Conservation (phyloP, 2,113 vertebrate genomes). For the Macquaria ambigua region DNA sequence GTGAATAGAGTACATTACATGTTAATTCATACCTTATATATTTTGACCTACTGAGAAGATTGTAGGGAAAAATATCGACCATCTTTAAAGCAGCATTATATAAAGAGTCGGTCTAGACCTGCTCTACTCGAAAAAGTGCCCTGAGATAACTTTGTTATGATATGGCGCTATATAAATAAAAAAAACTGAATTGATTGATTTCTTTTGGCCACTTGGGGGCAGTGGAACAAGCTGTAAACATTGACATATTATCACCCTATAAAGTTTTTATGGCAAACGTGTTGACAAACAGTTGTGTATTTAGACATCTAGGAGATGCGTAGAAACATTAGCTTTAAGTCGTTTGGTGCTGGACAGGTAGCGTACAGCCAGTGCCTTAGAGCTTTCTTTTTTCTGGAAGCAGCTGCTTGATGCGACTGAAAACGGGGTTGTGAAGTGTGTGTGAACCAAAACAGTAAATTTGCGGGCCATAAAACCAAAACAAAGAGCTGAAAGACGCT, state of each 20-base stretch:
- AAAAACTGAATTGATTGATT: too few relatives aligned
- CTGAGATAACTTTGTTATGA: too few relatives aligned
- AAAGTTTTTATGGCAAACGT: neutral
- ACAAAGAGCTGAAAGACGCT: neutral
- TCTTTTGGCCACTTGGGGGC: neutral
- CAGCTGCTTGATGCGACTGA: neutral
- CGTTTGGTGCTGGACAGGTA: too few relatives aligned
- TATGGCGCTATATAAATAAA: too few relatives aligned
- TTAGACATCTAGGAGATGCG: neutral
- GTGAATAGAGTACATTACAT: neutral
- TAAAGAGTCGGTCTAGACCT: too few relatives aligned
- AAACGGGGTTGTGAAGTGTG: too few relatives aligned
- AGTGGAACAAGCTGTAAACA: neutral
- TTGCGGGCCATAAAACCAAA: neutral
- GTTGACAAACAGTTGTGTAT: neutral
- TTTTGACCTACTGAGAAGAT: neutral
- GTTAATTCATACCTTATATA: neutral
- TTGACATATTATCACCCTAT: neutral
- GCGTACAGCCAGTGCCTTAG: neutral
- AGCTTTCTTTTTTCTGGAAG: neutral
- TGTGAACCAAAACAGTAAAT: neutral
- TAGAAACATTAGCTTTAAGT: neutral
- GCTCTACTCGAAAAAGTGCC: too few relatives aligned
- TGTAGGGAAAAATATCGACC: neutral
- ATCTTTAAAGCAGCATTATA: neutral